Evolutionary conservation across 2,113 vertebrate genomes (phyloP).

Genomic region (Sinocyclocheilus maitianheensis): DNA sequence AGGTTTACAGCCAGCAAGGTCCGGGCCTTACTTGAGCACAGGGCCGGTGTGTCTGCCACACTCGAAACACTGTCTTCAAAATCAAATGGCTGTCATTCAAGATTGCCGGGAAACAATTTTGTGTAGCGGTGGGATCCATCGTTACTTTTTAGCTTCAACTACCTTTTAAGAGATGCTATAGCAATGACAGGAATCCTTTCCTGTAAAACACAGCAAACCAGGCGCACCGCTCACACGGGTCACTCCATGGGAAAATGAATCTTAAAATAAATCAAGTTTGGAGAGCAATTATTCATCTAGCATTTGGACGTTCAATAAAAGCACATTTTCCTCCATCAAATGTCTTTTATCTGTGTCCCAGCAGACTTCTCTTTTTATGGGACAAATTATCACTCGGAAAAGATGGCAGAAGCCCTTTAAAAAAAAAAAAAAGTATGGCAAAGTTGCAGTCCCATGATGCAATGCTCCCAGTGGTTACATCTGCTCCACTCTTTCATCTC

Average conservation of each 20-base stretch:
- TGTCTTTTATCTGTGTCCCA: slow-evolving; percentile 71
- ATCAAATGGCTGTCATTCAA: slow-evolving; percentile 65
- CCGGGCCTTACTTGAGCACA: slow-evolving; percentile 23
- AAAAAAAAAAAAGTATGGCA: slow-evolving; percentile 65
- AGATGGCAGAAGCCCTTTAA: slow-evolving; percentile 75
- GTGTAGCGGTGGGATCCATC: slow-evolving; percentile 45
- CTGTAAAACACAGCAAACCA: slow-evolving; percentile 40
- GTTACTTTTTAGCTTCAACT: slow-evolving; percentile 69
- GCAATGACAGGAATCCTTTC: slow-evolving; percentile 61
- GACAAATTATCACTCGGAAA: slow-evolving; percentile 75
- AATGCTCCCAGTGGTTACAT: slow-evolving; percentile 94
- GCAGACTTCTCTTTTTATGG: slow-evolving; percentile 70
- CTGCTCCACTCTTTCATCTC: slow-evolving; percentile 97
- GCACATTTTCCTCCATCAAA: slow-evolving; percentile 67
- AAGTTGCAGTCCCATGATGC: slow-evolving; percentile 94
- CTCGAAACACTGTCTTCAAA: slow-evolving; percentile 22
- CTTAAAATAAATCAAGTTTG: slow-evolving; percentile 58
- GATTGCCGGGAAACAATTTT: slow-evolving; percentile 45
- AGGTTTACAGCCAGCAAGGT: slow-evolving; percentile 62
- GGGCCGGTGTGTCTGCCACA: not conserved
- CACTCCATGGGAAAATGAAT: slow-evolving; percentile 27
- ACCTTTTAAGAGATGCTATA: slow-evolving; percentile 65
- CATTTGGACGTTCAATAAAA: slow-evolving; percentile 65
- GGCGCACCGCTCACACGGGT: slow-evolving; percentile 16
- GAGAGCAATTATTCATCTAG: slow-evolving; percentile 52